Evolutionary conservation across 2,113 vertebrate genomes (phyloP).

Genomic region (Cyrtonyx montezumae): DNA sequence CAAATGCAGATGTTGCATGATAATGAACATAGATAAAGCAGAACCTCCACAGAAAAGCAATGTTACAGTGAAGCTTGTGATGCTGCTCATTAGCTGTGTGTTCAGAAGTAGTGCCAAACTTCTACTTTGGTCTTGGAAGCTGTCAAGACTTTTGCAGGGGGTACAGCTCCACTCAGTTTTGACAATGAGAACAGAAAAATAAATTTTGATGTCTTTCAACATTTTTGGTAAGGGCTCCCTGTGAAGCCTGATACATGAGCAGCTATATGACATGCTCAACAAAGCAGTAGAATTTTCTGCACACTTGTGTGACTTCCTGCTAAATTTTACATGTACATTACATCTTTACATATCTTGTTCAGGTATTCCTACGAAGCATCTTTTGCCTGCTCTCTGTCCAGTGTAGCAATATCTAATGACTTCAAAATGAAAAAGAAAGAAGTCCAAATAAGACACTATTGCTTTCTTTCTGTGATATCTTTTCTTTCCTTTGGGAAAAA

Average conservation of each 20-base stretch:
- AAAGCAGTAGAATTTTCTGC: background rate
- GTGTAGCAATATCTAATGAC: background rate
- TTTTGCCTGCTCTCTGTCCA: background rate
- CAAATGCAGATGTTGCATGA: background rate
- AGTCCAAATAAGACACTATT: background rate
- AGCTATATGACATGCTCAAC: background rate
- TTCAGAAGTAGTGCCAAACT: background rate
- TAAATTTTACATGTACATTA: background rate
- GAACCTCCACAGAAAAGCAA: background rate
- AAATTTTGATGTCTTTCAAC: background rate
- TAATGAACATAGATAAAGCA: rapidly evolving
- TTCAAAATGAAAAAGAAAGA: background rate
- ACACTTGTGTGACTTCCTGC: background rate
- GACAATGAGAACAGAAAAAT: background rate
- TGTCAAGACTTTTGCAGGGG: background rate
- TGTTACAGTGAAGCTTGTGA: background rate
- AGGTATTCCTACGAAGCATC: background rate
- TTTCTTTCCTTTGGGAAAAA: background rate
- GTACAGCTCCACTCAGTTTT: background rate
- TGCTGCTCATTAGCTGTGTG: background rate
- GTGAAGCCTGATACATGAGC: background rate
- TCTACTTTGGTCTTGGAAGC: background rate
- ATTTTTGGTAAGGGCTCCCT: background rate
- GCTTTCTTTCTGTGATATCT: background rate
- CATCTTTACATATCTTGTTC: background rate